These are phyloP conservation scores for Urocyon cinereoargenteus DNA, from an alignment of 2,797 vertebrate species.

Conservation along the genomic window DNA sequence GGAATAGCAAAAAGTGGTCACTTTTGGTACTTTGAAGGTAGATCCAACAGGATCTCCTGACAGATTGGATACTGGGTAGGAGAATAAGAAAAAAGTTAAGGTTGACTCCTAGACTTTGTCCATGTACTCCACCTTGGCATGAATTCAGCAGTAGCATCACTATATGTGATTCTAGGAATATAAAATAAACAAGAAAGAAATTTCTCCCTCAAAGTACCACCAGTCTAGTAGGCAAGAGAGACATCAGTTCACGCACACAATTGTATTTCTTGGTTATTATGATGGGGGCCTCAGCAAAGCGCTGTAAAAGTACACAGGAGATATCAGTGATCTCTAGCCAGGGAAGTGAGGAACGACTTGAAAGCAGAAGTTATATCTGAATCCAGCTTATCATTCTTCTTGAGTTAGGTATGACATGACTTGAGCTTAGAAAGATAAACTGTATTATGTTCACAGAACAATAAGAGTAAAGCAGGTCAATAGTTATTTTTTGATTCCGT, in stretches of 20 bases:
- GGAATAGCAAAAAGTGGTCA: neutral
- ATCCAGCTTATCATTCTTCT: neutral
- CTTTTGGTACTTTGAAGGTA: neutral
- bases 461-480: neutral
- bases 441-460: conserved; percentile 3
- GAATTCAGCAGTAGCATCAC: neutral
- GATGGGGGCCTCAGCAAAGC: neutral
- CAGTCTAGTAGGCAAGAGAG: neutral
- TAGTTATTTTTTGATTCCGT: neutral
- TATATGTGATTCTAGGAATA: neutral
- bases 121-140: neutral
- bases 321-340: neutral
- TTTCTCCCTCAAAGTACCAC: neutral
- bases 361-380: neutral
- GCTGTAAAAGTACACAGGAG: neutral
- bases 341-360: neutral
- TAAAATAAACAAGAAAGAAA: neutral
- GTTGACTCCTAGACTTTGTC: neutral
- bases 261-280: neutral
- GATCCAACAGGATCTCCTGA: neutral
- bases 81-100: neutral
- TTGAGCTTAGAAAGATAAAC: conserved; percentile 37
- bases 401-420: neutral
- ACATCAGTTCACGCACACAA: neutral
- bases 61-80: neutral